Conservation (phyloP, 2,797 vertebrate species). For the Pipistrellus pipistrellus region DNA sequence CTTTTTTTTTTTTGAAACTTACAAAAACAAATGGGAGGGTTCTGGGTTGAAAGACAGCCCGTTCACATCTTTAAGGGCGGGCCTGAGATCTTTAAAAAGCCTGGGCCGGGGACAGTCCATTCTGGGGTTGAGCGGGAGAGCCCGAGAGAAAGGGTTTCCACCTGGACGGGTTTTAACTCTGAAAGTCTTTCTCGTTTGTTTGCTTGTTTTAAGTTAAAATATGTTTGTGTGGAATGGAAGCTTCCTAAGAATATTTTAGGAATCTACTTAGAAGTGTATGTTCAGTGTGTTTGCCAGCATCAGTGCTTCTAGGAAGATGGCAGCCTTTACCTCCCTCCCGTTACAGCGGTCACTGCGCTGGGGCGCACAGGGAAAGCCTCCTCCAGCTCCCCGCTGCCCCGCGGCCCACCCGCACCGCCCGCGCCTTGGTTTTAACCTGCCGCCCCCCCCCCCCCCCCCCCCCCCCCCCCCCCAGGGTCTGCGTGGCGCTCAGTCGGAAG, state of each 20-base stretch:
- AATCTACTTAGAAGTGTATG: not conserved
- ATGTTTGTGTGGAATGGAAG: not conserved
- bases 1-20: not conserved
- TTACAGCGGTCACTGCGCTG: accelerated
- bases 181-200: not conserved
- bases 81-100: not conserved
- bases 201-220: not conserved
- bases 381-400: not conserved
- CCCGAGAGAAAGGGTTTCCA: not conserved
- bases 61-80: not conserved
- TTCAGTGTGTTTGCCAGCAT: not conserved
- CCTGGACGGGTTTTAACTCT: not conserved
- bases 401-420: accelerated
- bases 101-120: not conserved
- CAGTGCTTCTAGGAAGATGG: not conserved
- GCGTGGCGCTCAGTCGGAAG: not conserved
- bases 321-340: not conserved
- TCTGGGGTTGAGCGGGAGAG: not conserved
- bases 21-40: not conserved
- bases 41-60: not conserved
- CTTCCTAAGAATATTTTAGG: not conserved
- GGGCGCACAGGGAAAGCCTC: too few species aligned
- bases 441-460: not conserved
- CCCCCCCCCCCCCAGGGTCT: not conserved
- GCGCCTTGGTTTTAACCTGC: not conserved